Evolutionary conservation across 2,797 vertebrate genomes (phyloP), one percentile per base, ranked within the genome.

Genomic region (Sebastolobus alascanus): DNA sequence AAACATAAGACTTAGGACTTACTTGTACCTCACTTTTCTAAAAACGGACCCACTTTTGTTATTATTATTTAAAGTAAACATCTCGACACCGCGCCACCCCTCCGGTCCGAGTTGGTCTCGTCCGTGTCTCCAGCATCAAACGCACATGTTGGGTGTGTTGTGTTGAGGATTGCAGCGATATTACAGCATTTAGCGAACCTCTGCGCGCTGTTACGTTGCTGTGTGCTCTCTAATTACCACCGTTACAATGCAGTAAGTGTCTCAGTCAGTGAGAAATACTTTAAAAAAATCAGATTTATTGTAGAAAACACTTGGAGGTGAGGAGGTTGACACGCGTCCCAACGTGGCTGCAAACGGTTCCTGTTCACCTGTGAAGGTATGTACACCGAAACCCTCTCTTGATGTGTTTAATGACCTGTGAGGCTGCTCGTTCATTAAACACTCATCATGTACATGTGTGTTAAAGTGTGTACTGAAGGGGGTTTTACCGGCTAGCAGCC

Each of bases 121-220:
- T 4, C 92, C 84, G 68, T 25, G 75, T 59, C 58, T 50, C 61
- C 55, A 56, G 75, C 83, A 56, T 61, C 78, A 71, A 38, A 77
- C 84, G 76, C 93, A 94, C 93, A 71, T 93, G 93, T 84, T 54
- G 70, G 55, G 35, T 64, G 75, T 90, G 90, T 89, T 91, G 76
- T 90, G 77, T 29, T 72, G 33, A 40, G 56, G n/a, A 1, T 70
- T 71, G 50, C 65, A 4, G 5, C 8, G 18, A 46, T 25, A 11
- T 79, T 64, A 8, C 59, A 8, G 71, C 33, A 3, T 58, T 69
- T 12, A 3, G 2, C 1, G 1, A 33, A 10, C 2, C 7, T 3
- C 5, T 8, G 13, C 1, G 9, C 1, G 11, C 7, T 12, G 68
- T 52, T 61, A 72, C 35, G 46, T 5, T 1, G 25, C 13, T 1